Base-by-base conservation (phyloP, 2,888 invertebrate genomes). In the Lingula anatina region DNA sequence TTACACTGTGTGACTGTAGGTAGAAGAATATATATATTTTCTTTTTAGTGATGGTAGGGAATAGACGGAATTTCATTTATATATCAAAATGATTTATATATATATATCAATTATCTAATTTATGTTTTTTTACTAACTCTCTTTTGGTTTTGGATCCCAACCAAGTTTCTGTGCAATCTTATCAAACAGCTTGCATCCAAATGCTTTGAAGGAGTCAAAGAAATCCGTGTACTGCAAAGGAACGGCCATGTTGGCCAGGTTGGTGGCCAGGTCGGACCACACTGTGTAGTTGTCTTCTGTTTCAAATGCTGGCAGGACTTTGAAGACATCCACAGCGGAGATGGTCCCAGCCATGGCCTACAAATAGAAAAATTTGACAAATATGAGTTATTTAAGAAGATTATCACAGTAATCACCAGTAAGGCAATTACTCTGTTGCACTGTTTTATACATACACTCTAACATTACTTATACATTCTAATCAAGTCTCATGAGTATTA, bases 281-380 rank as follows among this genome's bases (percentile, higher is more conserved):
- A 95, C 95, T 0, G 93, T 92, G 79, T 88, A 96, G 77, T 94
- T 89, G 35, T 85, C 86, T 76, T 96, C 94, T 60, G 88, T 85
- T 56, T 84, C 82, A 73, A 87, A 93, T 0, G 92, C 89, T 64
- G 86, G 84, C 70, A 92, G 85, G n/a, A 95, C 81, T 68, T 87
- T 85, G 46, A 96, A 79, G 1, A 88, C 86, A 71, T 90, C 78
- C 0, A 86, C 86, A 12, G 92, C 90, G 51, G 86, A 84, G 3
- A 86, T 84, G 58, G 86, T 84, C 0, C 94, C 94, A 3, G 93
- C 88, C 46, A 80, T 89, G 18, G 70, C 72, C 76, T 75, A 52
- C 7, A 50, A 31, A 39, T 18, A n/a, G 12, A 25, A 12, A 15
- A 25, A 46, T 5, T 27, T 23, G 20, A 12, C 35, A 42, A 26